Evolutionary conservation across 2,888 invertebrate species (phyloP).

Genomic region (Leucophenga montana): DNA sequence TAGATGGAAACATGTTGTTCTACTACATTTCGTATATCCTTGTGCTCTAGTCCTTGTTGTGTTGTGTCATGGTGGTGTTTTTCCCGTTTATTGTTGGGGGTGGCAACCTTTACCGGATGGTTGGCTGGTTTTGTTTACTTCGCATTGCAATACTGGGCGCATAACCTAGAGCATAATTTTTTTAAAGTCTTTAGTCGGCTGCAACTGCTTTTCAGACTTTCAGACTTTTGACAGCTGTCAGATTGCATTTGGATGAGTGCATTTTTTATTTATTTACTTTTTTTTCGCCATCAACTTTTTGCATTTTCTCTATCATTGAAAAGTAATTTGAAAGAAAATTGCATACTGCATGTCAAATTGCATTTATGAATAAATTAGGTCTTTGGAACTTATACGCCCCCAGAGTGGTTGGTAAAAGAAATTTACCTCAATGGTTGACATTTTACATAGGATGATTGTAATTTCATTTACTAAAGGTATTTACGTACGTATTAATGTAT

Average conservation of each 20-base stretch:
- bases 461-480: too few relatives aligned
- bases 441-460: too few relatives aligned
- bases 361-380: too few relatives aligned
- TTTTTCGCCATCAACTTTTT: neutral
- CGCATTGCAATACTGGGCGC: too few relatives aligned
- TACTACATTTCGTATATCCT: neutral
- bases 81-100: constrained; percentile 3
- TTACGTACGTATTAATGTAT: too few relatives aligned
- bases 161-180: too few relatives aligned
- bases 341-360: too few relatives aligned
- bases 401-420: too few relatives aligned
- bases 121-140: too few relatives aligned
- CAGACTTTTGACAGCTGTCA: constrained; percentile 24
- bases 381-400: too few relatives aligned
- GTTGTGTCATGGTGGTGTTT: neutral
- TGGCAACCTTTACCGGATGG: neutral
- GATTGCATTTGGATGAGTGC: constrained; percentile 8
- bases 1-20: neutral
- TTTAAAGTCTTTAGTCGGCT: too few relatives aligned
- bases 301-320: neutral
- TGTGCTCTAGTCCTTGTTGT: neutral
- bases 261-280: neutral
- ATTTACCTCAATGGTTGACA: too few relatives aligned
- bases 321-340: neutral
- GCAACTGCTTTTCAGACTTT: neutral